Evolutionary conservation across 2,113 vertebrate species (phyloP).

Genomic region (Podarcis raffonei): DNA sequence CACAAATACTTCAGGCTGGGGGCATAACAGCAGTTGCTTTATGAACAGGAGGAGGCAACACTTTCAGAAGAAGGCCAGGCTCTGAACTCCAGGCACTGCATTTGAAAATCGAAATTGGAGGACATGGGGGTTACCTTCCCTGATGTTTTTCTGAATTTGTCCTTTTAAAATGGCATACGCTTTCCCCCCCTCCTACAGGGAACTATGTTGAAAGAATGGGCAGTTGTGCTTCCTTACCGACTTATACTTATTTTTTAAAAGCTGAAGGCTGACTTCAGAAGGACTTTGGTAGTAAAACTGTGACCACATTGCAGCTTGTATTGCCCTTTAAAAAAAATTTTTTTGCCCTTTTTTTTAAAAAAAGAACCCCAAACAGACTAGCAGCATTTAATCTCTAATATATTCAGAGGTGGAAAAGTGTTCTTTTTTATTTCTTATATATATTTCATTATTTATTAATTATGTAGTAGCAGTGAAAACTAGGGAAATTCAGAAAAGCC

Average conservation of each 20-base stretch:
- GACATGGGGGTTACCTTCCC: neutral
- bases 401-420: neutral
- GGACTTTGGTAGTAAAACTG: neutral
- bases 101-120: conserved; percentile 14
- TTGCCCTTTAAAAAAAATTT: too few relatives aligned
- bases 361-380: neutral
- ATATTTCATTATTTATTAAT: neutral
- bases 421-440: too few relatives aligned
- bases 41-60: neutral
- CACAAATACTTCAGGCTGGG: conserved; percentile 3
- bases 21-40: neutral
- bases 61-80: neutral
- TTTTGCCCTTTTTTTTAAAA: neutral
- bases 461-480: neutral
- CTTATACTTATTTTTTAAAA: neutral
- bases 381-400: neutral
- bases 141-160: neutral
- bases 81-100: neutral
- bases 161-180: neutral
- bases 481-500: neutral
- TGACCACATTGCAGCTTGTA: neutral
- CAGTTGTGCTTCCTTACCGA: neutral
- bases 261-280: neutral
- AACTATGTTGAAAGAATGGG: neutral
- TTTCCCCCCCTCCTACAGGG: too few relatives aligned